A percentile compares a stretch with the other conserved stretches of the same genome.
Conservation (phyloP, 1,140 invertebrate genomes). For the Lethocerus indicus region DNA sequence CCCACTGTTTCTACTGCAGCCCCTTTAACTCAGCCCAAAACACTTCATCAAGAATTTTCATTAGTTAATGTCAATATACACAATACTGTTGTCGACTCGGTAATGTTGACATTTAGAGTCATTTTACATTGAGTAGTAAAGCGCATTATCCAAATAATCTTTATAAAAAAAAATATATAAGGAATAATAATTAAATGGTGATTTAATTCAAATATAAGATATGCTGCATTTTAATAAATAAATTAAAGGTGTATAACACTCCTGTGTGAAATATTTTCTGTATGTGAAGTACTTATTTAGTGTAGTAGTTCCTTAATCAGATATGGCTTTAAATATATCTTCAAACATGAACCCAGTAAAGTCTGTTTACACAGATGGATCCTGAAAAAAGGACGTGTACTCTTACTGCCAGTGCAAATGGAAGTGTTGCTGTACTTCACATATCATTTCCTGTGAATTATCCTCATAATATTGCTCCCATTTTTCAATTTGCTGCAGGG, state of each 20-base stretch:
- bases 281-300: no score
- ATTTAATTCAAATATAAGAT: no score
- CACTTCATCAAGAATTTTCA: constrained; percentile 72
- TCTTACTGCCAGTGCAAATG: constrained; percentile 53
- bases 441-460: constrained; percentile 65
- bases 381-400: constrained; percentile 50
- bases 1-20: neutral
- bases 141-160: no score
- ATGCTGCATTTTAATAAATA: no score
- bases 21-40: constrained; percentile 30
- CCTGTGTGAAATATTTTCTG: no score
- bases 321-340: no score
- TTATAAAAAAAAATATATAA: no score
- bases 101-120: constrained; percentile 17
- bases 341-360: neutral
- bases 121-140: no score
- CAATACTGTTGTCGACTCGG: constrained; percentile 51
- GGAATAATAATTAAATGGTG: no score
- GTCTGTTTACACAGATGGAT: constrained; percentile 32
- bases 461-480: constrained; percentile 51
- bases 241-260: no score
- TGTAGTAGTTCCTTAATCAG: no score
- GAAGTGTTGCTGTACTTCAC: constrained; percentile 54
- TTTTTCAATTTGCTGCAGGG: constrained; percentile 45
- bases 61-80: constrained; percentile 73